These are phyloP conservation scores for Taeniopygia guttata DNA, from an alignment of 2,797 vertebrate species.

Conservation along the genomic window DNA sequence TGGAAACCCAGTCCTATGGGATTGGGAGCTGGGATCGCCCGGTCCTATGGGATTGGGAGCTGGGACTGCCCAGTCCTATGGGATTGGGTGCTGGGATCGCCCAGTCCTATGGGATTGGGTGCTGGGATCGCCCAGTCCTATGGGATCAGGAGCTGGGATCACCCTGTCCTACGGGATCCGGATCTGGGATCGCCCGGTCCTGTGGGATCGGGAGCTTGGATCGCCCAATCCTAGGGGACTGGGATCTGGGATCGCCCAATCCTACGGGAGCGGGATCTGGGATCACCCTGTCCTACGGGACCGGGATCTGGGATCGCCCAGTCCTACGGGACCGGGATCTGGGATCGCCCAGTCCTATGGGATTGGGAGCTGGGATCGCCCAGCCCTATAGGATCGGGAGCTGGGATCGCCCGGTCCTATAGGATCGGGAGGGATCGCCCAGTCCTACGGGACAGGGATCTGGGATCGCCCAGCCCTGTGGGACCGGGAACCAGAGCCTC, in stretches of 20 bases:
- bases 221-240: background rate
- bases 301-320: background rate
- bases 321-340: rapidly evolving
- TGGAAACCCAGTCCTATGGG: background rate
- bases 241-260: background rate
- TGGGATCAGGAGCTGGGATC: background rate
- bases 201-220: background rate
- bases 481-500: background rate
- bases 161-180: background rate
- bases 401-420: background rate
- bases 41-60: background rate
- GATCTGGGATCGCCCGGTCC: background rate
- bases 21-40: background rate
- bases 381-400: background rate
- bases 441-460: background rate
- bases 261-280: rapidly evolving
- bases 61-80: no score
- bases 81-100: background rate
- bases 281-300: no score
- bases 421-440: background rate
- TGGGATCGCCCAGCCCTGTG: background rate
- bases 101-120: background rate
- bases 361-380: background rate
- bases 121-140: background rate
- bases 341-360: background rate